Evolutionary conservation across 2,888 invertebrate species (phyloP), one percentile per base, ranked within the genome.

Genomic region (Catocala nupta): DNA sequence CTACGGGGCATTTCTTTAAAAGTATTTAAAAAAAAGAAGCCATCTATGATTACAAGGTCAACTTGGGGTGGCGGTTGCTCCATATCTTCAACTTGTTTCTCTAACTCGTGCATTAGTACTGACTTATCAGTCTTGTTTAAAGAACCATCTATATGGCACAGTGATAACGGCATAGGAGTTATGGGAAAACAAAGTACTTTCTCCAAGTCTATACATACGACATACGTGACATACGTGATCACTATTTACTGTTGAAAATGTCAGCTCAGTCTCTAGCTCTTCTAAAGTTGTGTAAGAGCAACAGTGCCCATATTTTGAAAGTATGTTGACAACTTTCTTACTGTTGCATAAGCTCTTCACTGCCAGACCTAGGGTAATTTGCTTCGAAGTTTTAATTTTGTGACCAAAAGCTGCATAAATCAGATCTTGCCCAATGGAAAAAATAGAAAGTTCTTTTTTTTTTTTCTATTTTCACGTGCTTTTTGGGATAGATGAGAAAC

Each of bases 341-440:
- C 75, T 78, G 65, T 68, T 80, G 11, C 65, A 68, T 52, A 69
- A 57, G 45, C 78, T 80, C 65, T 84, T 83, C 52, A 84, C 59
- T 70, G 81, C 70, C 68, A 85, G 53, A 61, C 81, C 83, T 42
- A 84, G 73, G 55, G 73, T 77, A 54, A 71, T 63, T 1, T 71
- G 71, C 25, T 61, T 61, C 2, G 16, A 16, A 16, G 16, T 16
- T 16, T 16, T 45, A 8, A 59, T 52, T 52, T 45, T 13, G 13
- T 47, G n/a, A n/a, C 25, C 25, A 1, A 16, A 50, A 55, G 50
- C 55, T 36, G 50, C 55, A 1, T 55, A 61, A 51, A 61, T 55
- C 50, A 61, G 43, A 55, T 61, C 60, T 49, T 61, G 53, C 4
- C 53, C 53, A 8, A 53, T 25, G 33, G 44, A 53, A 53, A 53